Evolutionary conservation across 2,888 invertebrate species (phyloP).

Genomic region (Gymnoscelis rufifasciata): DNA sequence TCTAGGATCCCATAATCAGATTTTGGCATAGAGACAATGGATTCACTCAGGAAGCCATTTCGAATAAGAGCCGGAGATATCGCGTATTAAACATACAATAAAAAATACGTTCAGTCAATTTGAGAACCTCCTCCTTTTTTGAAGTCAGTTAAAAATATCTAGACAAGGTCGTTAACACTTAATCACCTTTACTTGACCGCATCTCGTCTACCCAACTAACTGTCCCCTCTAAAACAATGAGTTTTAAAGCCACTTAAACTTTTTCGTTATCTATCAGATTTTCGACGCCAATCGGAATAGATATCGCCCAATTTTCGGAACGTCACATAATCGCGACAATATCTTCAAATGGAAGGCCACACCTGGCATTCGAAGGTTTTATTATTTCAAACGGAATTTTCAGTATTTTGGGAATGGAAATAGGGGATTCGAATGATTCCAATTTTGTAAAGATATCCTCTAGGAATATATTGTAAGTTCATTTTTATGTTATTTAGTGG

Average conservation of each 20-base stretch:
- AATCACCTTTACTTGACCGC: neutral
- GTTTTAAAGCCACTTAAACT: neutral
- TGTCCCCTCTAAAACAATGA: neutral
- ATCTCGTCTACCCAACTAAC: neutral
- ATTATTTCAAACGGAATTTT: slow-evolving; percentile 12
- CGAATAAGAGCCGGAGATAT: no score
- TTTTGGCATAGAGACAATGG: no score
- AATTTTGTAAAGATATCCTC: neutral
- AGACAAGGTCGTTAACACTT: no score
- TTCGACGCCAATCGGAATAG: slow-evolving; percentile 6
- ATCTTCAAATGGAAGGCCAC: slow-evolving; percentile 9
- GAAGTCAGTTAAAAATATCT: no score
- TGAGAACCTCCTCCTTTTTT: no score
- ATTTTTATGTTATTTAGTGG: no score
- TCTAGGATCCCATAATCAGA: no score
- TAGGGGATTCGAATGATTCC: slow-evolving; percentile 1
- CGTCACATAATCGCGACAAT: slow-evolving; percentile 6
- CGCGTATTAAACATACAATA: no score
- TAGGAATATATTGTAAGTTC: neutral
- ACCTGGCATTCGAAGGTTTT: slow-evolving; percentile 13
- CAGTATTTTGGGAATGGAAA: neutral
- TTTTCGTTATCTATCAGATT: slow-evolving; percentile 3
- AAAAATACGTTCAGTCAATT: no score
- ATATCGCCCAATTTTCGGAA: slow-evolving; percentile 8
- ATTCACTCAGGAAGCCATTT: no score